These are phyloP conservation scores for Carterocephalus palaemon DNA, from an alignment of 2,888 invertebrate species.

Conservation along the genomic window DNA sequence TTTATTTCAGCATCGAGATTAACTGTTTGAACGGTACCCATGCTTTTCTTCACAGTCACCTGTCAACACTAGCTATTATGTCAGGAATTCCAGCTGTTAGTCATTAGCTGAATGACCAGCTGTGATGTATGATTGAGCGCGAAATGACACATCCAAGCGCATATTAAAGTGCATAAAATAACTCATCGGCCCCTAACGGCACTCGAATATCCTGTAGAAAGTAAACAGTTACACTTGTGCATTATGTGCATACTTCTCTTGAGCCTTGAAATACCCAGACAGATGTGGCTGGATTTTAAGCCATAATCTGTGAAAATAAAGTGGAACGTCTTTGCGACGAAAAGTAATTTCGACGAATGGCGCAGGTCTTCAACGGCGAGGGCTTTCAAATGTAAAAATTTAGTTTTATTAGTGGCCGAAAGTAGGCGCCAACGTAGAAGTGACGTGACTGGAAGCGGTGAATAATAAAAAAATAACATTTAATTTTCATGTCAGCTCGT, in stretches of 20 bases:
- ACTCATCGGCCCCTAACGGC: slow-evolving; percentile 36
- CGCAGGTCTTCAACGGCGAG: slow-evolving; percentile 1
- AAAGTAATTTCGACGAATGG: slow-evolving; percentile 5
- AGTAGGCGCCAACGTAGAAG: too few species aligned
- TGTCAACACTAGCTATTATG: too few species aligned
- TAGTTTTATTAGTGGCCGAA: background rate
- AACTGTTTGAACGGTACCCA: too few species aligned
- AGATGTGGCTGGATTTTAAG: slow-evolving; percentile 27
- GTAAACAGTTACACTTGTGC: slow-evolving; percentile 49
- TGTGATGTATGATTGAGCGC: background rate
- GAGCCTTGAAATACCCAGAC: slow-evolving; percentile 46
- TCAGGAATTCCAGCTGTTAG: too few species aligned
- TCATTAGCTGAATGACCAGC: background rate
- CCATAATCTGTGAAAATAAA: slow-evolving; percentile 13
- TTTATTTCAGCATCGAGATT: too few species aligned
- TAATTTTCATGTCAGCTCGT: too few species aligned
- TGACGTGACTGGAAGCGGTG: too few species aligned
- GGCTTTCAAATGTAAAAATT: slow-evolving; percentile 1
- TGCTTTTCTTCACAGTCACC: too few species aligned
- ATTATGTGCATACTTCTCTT: slow-evolving; percentile 48
- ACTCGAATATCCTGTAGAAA: slow-evolving; percentile 42
- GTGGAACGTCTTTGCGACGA: background rate
- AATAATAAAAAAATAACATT: too few species aligned
- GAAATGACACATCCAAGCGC: slow-evolving; percentile 3
- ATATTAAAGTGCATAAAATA: slow-evolving; percentile 1